Conservation (phyloP, 2,888 invertebrate species). For the Petrophora chlorosata region DNA sequence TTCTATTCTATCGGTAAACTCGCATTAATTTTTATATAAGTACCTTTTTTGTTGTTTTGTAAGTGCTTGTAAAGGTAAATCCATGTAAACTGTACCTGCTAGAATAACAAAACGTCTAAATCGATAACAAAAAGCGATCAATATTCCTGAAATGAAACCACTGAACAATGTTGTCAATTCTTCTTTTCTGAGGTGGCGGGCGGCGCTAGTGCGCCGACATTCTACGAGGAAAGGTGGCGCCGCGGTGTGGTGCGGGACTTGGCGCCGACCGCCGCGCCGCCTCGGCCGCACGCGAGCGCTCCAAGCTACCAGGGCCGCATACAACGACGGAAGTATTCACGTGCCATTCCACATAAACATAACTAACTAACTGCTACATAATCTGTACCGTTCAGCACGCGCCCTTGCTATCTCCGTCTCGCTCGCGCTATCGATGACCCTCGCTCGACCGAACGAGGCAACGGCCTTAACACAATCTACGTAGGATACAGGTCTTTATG, state of each 20-base stretch:
- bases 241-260: conserved; percentile 39
- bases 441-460: conserved; percentile 55
- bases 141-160: too few relatives aligned
- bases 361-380: neutral
- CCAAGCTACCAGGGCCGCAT: conserved; percentile 71
- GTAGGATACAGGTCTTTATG: conserved; percentile 12
- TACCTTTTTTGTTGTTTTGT: too few relatives aligned
- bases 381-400: conserved; percentile 12
- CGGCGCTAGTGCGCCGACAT: conserved; percentile 5
- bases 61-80: too few relatives aligned
- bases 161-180: too few relatives aligned
- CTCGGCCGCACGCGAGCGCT: conserved; percentile 81
- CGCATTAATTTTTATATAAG: too few relatives aligned
- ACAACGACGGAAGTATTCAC: conserved; percentile 39
- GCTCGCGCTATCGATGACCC: conserved; percentile 59
- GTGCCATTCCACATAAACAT: conserved; percentile 41
- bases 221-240: conserved; percentile 15
- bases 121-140: too few relatives aligned
- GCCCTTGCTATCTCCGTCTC: conserved; percentile 48
- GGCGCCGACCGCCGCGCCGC: conserved; percentile 72
- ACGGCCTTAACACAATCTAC: conserved; percentile 45
- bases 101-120: too few relatives aligned
- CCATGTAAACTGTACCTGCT: too few relatives aligned
- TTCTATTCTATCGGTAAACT: too few relatives aligned
- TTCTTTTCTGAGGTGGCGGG: neutral